These are phyloP conservation scores for Zosterops hypoxanthus DNA, from an alignment of 2,113 vertebrate species.

Conservation along the genomic window DNA sequence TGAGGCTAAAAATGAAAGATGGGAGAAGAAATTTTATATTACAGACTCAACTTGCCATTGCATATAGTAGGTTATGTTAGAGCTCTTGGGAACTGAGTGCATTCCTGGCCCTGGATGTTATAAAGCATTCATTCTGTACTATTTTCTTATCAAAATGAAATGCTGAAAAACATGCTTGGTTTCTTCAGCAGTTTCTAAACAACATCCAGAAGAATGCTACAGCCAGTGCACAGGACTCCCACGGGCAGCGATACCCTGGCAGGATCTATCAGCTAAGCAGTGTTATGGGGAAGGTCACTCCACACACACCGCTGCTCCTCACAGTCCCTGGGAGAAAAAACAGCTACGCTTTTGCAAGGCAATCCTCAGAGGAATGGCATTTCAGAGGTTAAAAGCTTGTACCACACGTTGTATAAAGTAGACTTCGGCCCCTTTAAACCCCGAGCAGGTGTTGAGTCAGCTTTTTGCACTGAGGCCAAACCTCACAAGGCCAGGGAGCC, in stretches of 20 bases:
- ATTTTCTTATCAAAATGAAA: slow-evolving; percentile 5
- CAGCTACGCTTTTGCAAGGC: background rate
- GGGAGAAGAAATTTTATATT: background rate
- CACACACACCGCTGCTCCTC: background rate
- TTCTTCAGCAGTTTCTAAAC: background rate
- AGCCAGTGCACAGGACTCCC: background rate
- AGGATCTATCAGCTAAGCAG: background rate
- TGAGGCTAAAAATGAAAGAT: background rate
- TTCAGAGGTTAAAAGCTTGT: slow-evolving; percentile 8
- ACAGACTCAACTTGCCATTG: background rate
- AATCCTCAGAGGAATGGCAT: background rate
- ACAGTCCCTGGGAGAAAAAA: background rate
- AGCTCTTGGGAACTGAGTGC: background rate
- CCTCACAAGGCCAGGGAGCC: background rate
- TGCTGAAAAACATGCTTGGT: slow-evolving; percentile 7
- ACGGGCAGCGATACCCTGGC: background rate
- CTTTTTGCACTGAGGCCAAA: background rate
- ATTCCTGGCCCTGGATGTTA: background rate
- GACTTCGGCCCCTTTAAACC: slow-evolving; percentile 37
- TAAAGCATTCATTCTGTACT: background rate
- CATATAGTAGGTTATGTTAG: background rate
- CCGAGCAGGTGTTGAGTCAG: slow-evolving; percentile 23
- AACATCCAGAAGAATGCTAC: background rate
- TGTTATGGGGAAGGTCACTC: background rate
- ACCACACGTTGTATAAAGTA: background rate